Conservation (phyloP, 2,888 invertebrate genomes). For the Dryomyza anilis region DNA sequence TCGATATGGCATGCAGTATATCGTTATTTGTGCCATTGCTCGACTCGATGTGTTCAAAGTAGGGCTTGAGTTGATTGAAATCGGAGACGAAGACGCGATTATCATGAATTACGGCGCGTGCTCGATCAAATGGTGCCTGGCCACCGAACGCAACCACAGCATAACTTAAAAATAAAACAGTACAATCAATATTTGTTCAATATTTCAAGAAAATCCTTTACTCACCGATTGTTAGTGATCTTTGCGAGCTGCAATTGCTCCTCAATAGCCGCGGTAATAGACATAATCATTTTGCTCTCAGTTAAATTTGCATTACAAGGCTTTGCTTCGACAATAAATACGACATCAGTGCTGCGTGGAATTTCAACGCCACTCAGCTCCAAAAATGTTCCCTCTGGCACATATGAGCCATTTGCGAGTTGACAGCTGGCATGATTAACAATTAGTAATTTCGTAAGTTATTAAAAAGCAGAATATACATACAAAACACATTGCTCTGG, state of each 20-base stretch:
- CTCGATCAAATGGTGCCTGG: conserved; percentile 70
- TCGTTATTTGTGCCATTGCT: conserved; percentile 64
- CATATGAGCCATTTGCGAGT: conserved; percentile 69
- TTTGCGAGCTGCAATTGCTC: conserved; percentile 71
- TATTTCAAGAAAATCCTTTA: not conserved
- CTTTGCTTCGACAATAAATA: conserved; percentile 88
- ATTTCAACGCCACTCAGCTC: conserved; percentile 66
- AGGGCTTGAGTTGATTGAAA: conserved; percentile 67
- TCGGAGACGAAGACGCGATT: conserved; percentile 71
- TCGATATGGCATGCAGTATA: conserved; percentile 77
- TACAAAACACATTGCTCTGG: conserved; percentile 82
- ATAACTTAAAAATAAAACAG: conserved; percentile 69
- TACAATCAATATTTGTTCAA: not conserved
- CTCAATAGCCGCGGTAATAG: conserved; percentile 70
- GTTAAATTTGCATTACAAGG: conserved; percentile 77
- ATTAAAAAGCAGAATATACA: conserved; percentile 54
- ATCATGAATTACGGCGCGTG: conserved; percentile 75
- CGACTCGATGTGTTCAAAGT: conserved; percentile 73
- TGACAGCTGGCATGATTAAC: conserved; percentile 66
- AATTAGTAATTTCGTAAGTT: not conserved
- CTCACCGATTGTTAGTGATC: conserved; percentile 72
- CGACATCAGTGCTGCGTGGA: conserved; percentile 79
- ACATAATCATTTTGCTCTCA: conserved; percentile 71
- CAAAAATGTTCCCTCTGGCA: conserved; percentile 78
- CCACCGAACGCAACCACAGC: conserved; percentile 85